Base-by-base conservation (phyloP, 1,140 invertebrate genomes). In the Chlorops oryzae region DNA sequence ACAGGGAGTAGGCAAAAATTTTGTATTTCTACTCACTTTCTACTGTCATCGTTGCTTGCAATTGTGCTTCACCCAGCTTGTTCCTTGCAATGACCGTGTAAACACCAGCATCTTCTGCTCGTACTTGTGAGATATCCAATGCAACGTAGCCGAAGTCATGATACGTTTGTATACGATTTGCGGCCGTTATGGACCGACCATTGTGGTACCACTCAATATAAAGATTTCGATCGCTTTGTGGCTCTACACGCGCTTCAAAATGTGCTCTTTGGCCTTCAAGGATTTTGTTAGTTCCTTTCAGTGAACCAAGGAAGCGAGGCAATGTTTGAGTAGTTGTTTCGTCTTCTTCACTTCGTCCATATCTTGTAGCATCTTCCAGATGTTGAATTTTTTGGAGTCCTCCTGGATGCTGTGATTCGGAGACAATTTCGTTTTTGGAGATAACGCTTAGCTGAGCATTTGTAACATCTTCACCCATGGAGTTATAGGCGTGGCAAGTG, bases 141-240 rank as follows among this genome's bases (percentile, higher is more conserved):
- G 92, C 87, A 6, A 96, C 92, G 62, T 95, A 96, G 49, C 93
- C 92, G 74, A 96, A 96, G 73, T 97, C 92, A 61, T 96, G 87
- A 70, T 92, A 91, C 6, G 88, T 93, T 70, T 94, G 88, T 58
- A 91, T 92, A 59, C 90, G 80, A 64, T 87, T 91, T 21, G 90
- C 90, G 39, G 82, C 81, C 58, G 85, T 86, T 43, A 91, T 85
- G 41, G 87, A 77, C 65, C 87, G 86, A 9, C 89, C 89, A 73
- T 96, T 94, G 61, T 89, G 88, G 61, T 90, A 92, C 91, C 91
- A 94, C 74, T 93, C 90, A 51, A 91, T 84, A 48, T 79, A 81
- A 82, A 97, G 84, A 2, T 83, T 87, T 3, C 90, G 75, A 73
- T 97, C 94, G 64, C 82, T 92, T 67, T 92, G 88, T 3, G 94